phyloP scores from a whole-genome alignment of 2,888 invertebrate genomes.

The Drosophila barbarae region DNA sequence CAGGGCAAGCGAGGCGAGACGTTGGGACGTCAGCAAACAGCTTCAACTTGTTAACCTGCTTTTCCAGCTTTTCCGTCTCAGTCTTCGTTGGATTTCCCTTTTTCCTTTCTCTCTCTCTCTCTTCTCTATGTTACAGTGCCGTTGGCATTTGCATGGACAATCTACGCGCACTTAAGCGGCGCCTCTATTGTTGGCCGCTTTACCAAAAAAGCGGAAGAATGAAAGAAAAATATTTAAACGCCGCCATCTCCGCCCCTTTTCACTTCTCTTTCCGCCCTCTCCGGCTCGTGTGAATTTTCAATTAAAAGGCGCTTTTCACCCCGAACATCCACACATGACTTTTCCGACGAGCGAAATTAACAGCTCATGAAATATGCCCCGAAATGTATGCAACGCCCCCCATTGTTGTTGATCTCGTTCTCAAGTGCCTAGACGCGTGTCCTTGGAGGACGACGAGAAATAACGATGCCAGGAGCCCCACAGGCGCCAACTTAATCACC shows the following conservation, averaged over 20 bases:
- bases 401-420: slow-evolving; percentile 32
- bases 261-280: slow-evolving; percentile 2
- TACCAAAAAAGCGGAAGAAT: slow-evolving; percentile 38
- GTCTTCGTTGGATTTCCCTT: slow-evolving; percentile 7
- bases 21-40: slow-evolving; percentile 43
- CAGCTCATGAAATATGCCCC: slow-evolving; percentile 62
- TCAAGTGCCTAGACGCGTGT: slow-evolving; percentile 25
- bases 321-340: slow-evolving; percentile 40
- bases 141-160: slow-evolving; percentile 62
- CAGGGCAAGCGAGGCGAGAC: slow-evolving; percentile 23
- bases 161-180: slow-evolving; percentile 56
- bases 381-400: slow-evolving; percentile 58
- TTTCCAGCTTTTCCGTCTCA: slow-evolving; percentile 33
- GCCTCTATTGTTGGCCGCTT: slow-evolving; percentile 41
- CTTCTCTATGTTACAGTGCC: slow-evolving; percentile 7
- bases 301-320: slow-evolving; percentile 56
- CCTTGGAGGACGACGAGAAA: slow-evolving; percentile 24
- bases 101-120: too few species aligned
- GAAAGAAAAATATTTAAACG: slow-evolving; percentile 63
- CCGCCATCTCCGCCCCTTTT: slow-evolving; percentile 39
- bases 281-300: slow-evolving; percentile 59
- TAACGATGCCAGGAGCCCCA: slow-evolving; percentile 24
- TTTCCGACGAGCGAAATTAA: slow-evolving; percentile 56
- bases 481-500: slow-evolving; percentile 68
- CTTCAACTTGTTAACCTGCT: slow-evolving; percentile 71